phyloP scores from a whole-genome alignment of 2,113 vertebrate genomes.

The Brienomyrus longianalis region DNA sequence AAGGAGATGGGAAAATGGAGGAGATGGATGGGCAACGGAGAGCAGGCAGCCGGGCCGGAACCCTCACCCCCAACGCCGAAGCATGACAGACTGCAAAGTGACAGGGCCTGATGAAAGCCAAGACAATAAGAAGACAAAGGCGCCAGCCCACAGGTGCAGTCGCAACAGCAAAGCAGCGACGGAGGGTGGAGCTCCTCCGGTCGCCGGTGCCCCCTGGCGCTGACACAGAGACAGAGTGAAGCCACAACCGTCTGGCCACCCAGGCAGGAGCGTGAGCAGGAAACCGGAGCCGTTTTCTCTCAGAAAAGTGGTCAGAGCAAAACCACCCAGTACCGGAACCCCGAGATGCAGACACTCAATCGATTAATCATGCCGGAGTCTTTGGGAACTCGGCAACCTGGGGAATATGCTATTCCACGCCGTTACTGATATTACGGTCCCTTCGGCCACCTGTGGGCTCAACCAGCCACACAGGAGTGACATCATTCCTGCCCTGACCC shows the following conservation, averaged over 20 bases:
- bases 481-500: background rate
- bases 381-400: background rate
- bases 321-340: background rate
- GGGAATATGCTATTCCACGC: background rate
- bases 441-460: background rate
- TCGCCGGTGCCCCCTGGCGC: background rate
- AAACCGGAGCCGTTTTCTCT: background rate
- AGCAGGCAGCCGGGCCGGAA: background rate
- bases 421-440: background rate
- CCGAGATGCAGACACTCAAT: background rate
- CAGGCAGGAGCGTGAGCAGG: background rate
- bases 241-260: background rate
- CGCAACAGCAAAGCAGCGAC: background rate
- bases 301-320: background rate
- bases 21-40: background rate
- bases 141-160: background rate
- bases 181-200: background rate
- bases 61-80: background rate
- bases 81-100: background rate
- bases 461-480: conserved; percentile 22
- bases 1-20: background rate
- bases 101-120: background rate
- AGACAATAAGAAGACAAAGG: background rate
- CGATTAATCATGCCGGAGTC: background rate
- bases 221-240: background rate